Base-by-base conservation (phyloP, 1,140 invertebrate genomes). In the Eufriesea mexicana region DNA sequence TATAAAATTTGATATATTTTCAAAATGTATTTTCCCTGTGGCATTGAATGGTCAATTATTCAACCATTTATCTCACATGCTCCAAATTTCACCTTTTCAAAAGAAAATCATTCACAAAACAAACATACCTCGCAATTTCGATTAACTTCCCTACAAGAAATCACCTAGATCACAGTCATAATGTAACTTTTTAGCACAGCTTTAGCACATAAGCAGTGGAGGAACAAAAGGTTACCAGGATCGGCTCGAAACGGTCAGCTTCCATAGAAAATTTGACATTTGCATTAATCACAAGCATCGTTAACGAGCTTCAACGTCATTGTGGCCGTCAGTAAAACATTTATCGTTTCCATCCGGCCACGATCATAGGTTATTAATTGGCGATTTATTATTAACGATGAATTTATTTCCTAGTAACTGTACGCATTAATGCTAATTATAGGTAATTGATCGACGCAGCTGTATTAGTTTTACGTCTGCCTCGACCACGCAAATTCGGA, bases 341-440 rank as follows among this genome's bases (percentile, higher is more conserved):
- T 84, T 73, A 86, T 79, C 35, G 61, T 35, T 74, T n/a, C 59
- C n/a, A 77, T 9, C 57, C 9, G 45, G 35, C 45, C 28, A 54
- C 45, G 51, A 16, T 67, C 61, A 57, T 68, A 28, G 64, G 77
- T 86, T 84, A 80, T 83, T 87, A 86, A 86, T 79, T 28, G 62
- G 42, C 64, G 76, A 83, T 87, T 45, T 75, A 87, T 86, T 86
- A 86, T 87, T 87, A 87, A 86, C 72, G 57, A 75, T 55, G 61
- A 64, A 79, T 86, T 85, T 68, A 83, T 72, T 83, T 83, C 67
- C 80, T 49, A 70, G 59, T 55, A 67, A 57, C 51, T 47, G n/a
- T 47, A n/a, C 49, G 68, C 51, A 78, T 83, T 72, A 78, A 77
- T 64, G 49, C 66, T 83, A 74, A 85, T 85, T 72, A 84, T 74